Evolutionary conservation across 2,113 vertebrate species (phyloP).

Genomic region (Heterotilapia buettikoferi): DNA sequence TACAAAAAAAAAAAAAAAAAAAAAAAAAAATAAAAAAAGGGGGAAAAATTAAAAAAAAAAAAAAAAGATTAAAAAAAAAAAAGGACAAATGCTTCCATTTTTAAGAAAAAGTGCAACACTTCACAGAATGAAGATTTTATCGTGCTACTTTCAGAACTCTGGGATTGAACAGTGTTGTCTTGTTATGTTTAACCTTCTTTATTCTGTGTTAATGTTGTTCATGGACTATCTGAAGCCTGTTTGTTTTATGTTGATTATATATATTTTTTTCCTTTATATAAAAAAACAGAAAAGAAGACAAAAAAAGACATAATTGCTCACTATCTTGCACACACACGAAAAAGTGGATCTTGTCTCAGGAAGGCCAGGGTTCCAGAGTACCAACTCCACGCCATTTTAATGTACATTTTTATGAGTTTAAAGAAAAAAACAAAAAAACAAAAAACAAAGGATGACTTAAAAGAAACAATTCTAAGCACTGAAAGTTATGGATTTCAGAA

Average conservation of each 20-base stretch:
- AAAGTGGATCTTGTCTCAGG: constrained; percentile 95
- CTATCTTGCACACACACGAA: constrained; percentile 90
- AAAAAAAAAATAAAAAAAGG: too few species aligned
- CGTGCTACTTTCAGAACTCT: constrained; percentile 91
- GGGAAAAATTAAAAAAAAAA: neutral
- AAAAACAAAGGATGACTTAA: constrained; percentile 68
- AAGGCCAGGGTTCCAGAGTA: constrained; percentile 97
- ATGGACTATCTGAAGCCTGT: constrained; percentile 69
- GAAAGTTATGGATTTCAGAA: constrained; percentile 79
- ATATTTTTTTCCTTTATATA: constrained; percentile 57
- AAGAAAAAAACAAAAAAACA: constrained; percentile 9
- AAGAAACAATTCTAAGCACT: constrained; percentile 74
- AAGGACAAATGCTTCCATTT: constrained; percentile 84
- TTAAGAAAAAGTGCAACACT: constrained; percentile 73
- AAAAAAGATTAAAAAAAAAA: neutral
- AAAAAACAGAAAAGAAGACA: constrained; percentile 7
- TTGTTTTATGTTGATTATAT: constrained; percentile 63
- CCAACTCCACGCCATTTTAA: constrained; percentile 94
- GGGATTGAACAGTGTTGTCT: constrained; percentile 90
- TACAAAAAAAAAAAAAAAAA: too few species aligned
- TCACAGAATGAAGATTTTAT: constrained; percentile 83
- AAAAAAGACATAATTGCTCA: constrained; percentile 78
- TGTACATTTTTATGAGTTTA: constrained; percentile 83
- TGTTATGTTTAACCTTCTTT: constrained; percentile 67
- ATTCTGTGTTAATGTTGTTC: constrained; percentile 65